Conservation (phyloP, 30 jellyfish, hydroid and myxozoan genomes). For the Chrysaora quinquecirrha region DNA sequence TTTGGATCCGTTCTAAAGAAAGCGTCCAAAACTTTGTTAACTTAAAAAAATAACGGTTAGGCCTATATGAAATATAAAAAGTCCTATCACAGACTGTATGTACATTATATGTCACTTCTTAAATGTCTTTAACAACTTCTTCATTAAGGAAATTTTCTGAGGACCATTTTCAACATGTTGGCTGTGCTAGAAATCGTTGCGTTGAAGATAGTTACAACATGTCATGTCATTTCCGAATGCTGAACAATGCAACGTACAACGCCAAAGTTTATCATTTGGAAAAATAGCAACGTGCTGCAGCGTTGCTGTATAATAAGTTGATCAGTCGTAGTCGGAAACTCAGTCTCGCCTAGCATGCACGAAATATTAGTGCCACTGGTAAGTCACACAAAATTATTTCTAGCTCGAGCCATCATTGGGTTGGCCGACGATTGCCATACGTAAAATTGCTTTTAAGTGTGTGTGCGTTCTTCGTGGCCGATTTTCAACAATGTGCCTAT, state of each 20-base stretch:
- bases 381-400: no score
- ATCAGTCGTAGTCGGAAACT: no score
- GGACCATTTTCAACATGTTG: neutral
- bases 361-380: no score
- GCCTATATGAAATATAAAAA: neutral
- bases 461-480: no score
- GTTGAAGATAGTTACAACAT: neutral
- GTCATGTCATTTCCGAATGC: neutral
- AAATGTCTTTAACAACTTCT: conserved; percentile 17
- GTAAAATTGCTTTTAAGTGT: no score
- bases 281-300: neutral
- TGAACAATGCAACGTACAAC: neutral
- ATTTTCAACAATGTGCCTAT: no score
- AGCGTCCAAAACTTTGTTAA: neutral
- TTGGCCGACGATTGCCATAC: no score
- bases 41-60: neutral
- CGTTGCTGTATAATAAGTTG: neutral
- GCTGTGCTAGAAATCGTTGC: neutral
- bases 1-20: neutral
- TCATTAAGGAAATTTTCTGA: neutral
- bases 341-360: no score
- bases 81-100: conserved; percentile 8
- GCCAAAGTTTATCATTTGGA: neutral
- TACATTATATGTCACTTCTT: conserved; percentile 4
- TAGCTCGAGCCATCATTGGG: no score